These are phyloP conservation scores for Leptopilina syphax DNA, from an alignment of 2,888 invertebrate genomes.

Conservation along the genomic window DNA sequence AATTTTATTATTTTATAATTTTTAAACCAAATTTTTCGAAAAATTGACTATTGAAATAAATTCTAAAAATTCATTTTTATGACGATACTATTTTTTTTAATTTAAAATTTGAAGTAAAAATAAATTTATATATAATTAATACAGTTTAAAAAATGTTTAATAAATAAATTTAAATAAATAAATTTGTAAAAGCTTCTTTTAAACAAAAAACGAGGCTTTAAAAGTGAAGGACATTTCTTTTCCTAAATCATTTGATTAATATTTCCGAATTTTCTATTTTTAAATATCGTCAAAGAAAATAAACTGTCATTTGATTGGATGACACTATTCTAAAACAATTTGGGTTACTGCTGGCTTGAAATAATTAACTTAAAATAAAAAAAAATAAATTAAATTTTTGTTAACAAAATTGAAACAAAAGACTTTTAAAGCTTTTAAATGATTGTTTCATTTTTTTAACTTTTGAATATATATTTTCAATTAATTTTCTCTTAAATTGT, in stretches of 20 bases:
- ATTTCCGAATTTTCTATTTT: not conserved
- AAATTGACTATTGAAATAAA: too few relatives aligned
- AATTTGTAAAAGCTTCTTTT: not conserved
- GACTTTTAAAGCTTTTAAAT: conserved; percentile 20
- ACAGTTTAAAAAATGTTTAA: too few relatives aligned
- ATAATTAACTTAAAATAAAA: not conserved
- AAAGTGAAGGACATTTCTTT: conserved; percentile 16
- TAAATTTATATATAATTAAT: too few relatives aligned
- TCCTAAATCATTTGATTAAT: not conserved
- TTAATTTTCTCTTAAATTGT: not conserved
- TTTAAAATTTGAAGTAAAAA: too few relatives aligned
- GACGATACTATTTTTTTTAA: too few relatives aligned
- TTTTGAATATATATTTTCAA: not conserved
- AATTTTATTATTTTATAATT: not conserved
- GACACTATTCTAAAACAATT: conserved; percentile 16
- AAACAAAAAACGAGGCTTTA: conserved; percentile 19
- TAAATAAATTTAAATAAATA: too few relatives aligned
- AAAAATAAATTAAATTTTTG: not conserved
- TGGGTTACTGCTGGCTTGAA: conserved; percentile 14
- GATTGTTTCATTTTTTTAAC: not conserved
- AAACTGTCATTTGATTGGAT: not conserved
- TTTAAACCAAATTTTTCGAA: too few relatives aligned
- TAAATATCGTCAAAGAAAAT: conserved; percentile 3
- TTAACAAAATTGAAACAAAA: not conserved
- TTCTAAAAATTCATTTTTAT: too few relatives aligned